Base-by-base conservation (phyloP, 2,113 vertebrate species). In the Illadopsis cleaveri region DNA sequence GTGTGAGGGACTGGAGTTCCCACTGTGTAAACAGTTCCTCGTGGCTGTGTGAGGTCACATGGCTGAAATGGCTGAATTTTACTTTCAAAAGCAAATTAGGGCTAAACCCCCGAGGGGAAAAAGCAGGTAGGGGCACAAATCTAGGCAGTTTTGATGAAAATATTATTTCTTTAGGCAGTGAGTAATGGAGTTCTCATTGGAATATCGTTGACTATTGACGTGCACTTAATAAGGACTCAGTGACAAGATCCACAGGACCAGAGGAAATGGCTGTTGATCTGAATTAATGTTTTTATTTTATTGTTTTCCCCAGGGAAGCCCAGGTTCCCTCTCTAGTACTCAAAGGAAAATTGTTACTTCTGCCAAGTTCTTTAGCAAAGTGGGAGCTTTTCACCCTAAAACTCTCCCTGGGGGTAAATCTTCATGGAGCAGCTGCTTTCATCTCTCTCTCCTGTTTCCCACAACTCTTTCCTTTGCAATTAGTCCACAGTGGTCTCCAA, bases 31-130 rank as follows among this genome's bases (percentile, higher is more conserved):
- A 50, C 19, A 66, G 12, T 5, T 81, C 3, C 5, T 77, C 47
- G 18, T 1, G 38, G 38, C 23, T 42, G 0, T 40, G 24, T 5
- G 45, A 80, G 37, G 33, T 12, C 31, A 12, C 5, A 0, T 4
- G 35, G 54, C 47, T 80, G 33, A 83, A 82, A 47, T 19, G 24
- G 3, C 9, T 30, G n/a, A n/a, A 80, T 80, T 95, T 76, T 54
- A n/a, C 42, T 75, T 70, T 70, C 33, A 51, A 25, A 85, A 86
- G 10, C 48, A 42, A 62, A 19, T 86, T 66, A 72, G 40, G 22
- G 44, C 28, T 85, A 69, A 72, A 56, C 1, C 11, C 61, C 54
- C 35, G n/a, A 83, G 45, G 42, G 35, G 56, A 5, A 66, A 5
- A 19, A 83, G 22, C 8, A 42, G 21, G 6, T 22, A 80, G 19